Evolutionary conservation across 2,113 vertebrate genomes (phyloP).

Genomic region (Collichthys lucidus): DNA sequence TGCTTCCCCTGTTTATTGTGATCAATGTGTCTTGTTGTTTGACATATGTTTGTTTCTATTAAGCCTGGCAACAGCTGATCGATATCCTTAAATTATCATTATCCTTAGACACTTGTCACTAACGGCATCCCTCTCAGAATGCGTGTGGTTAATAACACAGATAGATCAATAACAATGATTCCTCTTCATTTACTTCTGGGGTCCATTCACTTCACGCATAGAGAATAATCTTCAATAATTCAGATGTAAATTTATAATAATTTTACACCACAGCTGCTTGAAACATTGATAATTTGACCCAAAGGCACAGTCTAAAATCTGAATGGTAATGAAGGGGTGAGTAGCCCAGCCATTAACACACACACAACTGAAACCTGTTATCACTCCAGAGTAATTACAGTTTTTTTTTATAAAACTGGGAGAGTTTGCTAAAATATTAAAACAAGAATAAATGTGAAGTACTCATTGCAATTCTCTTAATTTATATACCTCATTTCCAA

Average conservation of each 20-base stretch:
- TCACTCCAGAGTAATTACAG: not conserved
- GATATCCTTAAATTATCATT: slow-evolving; percentile 24
- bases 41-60: slow-evolving; percentile 31
- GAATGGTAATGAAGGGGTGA: not conserved
- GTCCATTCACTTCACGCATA: slow-evolving; percentile 5
- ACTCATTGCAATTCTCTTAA: not conserved
- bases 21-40: slow-evolving; percentile 52
- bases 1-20: slow-evolving; percentile 41
- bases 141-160: not conserved
- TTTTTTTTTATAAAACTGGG: not conserved
- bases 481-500: no score
- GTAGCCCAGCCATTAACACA: not conserved
- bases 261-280: not conserved
- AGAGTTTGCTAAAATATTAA: not conserved
- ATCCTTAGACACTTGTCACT: slow-evolving; percentile 31
- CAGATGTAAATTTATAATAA: not conserved
- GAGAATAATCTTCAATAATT: slow-evolving; percentile 30
- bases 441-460: not conserved
- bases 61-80: slow-evolving; percentile 38
- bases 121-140: slow-evolving; percentile 24
- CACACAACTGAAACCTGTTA: not conserved
- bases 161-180: slow-evolving; percentile 54
- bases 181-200: slow-evolving; percentile 44
- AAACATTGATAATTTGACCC: not conserved
- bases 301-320: not conserved